Evolutionary conservation across 2,888 invertebrate species (phyloP).

Genomic region (Cosmorhoe ocellata): DNA sequence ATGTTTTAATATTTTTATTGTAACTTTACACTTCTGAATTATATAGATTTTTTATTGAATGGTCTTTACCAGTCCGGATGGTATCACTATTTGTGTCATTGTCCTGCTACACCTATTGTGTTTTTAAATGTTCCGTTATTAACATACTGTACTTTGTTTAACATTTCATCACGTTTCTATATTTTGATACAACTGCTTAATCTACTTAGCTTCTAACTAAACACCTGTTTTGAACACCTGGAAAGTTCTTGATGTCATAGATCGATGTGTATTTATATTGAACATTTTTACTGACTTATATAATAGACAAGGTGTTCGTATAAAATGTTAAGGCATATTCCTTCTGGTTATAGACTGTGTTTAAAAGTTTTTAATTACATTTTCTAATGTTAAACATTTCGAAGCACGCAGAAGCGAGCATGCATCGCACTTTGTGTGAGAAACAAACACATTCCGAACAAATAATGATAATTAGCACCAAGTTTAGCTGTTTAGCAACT

Average conservation of each 20-base stretch:
- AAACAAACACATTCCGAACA: conserved; percentile 22
- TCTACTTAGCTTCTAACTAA: not conserved
- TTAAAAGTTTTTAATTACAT: no score
- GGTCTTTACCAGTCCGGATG: conserved; percentile 23
- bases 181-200: not conserved
- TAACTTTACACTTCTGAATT: no score
- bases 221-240: not conserved
- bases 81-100: conserved; percentile 36
- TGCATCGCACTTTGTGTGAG: conserved; percentile 16
- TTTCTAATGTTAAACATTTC: conserved; percentile 15
- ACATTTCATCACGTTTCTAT: conserved; percentile 21
- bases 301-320: no score
- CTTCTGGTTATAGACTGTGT: no score
- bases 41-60: conserved; percentile 9
- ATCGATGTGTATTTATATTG: no score
- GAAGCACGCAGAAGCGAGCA: conserved; percentile 5
- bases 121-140: conserved; percentile 38
- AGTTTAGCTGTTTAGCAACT: conserved; percentile 27
- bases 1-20: no score
- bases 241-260: not conserved
- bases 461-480: conserved; percentile 22
- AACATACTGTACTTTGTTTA: conserved; percentile 29
- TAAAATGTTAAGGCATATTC: no score
- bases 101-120: conserved; percentile 41
- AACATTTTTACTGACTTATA: no score